Conservation (phyloP, 2,888 invertebrate species). For the Morpho helenor region DNA sequence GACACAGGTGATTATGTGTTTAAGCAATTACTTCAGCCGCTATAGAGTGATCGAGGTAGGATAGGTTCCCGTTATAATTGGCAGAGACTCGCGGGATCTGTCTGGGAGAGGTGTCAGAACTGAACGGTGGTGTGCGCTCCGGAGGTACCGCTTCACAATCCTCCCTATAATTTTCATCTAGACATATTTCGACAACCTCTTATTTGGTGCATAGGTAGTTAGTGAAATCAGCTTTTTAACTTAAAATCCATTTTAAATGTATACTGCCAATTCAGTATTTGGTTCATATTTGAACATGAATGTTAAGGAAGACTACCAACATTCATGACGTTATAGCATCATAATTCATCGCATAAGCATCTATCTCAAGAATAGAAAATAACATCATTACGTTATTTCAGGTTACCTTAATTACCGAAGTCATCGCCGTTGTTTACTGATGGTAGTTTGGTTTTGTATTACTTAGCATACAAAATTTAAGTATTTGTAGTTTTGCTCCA, state of each 20-base stretch:
- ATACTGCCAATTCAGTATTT: neutral
- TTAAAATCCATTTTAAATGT: neutral
- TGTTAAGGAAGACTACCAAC: conserved; percentile 6
- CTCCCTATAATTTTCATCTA: conserved; percentile 58
- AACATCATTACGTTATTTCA: conserved; percentile 18
- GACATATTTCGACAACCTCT: conserved; percentile 44
- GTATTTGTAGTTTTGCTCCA: too few relatives aligned
- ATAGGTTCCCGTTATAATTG: conserved; percentile 69
- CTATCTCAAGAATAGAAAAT: conserved; percentile 14
- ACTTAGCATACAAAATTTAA: neutral
- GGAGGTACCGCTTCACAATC: conserved; percentile 40
- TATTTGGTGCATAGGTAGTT: conserved; percentile 15
- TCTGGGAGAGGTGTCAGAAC: conserved; percentile 59
- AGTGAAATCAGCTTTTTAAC: conserved; percentile 10
- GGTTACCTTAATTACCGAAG: conserved; percentile 21
- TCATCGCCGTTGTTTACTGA: conserved; percentile 20
- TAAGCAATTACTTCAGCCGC: conserved; percentile 61
- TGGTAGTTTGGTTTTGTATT: conserved; percentile 5
- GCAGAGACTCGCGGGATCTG: conserved; percentile 39
- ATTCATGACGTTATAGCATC: conserved; percentile 19
- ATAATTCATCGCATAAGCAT: conserved; percentile 19
- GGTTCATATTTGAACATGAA: neutral
- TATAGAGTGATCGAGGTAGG: conserved; percentile 40
- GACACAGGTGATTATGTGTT: conserved; percentile 59
- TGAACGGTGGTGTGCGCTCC: conserved; percentile 38